These are phyloP conservation scores for Zygogramma bicolorata DNA, from an alignment of 2,888 invertebrate species.

Conservation along the genomic window DNA sequence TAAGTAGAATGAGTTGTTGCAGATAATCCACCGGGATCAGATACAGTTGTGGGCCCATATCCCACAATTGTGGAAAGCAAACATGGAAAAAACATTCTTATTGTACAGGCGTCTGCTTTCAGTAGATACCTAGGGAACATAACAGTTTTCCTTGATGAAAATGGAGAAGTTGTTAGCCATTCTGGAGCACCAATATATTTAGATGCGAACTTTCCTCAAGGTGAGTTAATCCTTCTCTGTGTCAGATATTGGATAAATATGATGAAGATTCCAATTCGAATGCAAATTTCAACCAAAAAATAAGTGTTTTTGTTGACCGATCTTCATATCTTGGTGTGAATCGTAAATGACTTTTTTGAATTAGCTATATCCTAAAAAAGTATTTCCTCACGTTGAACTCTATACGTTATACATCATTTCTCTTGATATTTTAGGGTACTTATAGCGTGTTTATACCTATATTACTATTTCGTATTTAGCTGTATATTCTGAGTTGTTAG, in stretches of 20 bases:
- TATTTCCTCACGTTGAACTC: too few species aligned
- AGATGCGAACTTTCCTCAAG: conserved; percentile 42
- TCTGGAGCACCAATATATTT: conserved; percentile 77
- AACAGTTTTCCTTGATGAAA: conserved; percentile 76
- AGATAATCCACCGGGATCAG: conserved; percentile 67
- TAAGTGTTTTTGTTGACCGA: too few species aligned
- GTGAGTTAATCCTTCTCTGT: conserved; percentile 35
- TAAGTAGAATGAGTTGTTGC: conserved; percentile 42
- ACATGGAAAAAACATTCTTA: conserved; percentile 71
- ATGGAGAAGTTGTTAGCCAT: conserved; percentile 76
- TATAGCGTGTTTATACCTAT: too few species aligned
- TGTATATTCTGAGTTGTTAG: too few species aligned
- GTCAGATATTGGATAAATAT: background rate
- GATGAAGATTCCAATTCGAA: too few species aligned
- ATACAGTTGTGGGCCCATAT: conserved; percentile 74
- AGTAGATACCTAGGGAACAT: conserved; percentile 84
- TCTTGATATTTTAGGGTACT: too few species aligned
- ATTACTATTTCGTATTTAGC: too few species aligned
- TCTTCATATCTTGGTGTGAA: too few species aligned
- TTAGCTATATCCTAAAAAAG: too few species aligned
- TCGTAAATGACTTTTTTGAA: too few species aligned
- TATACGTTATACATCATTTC: too few species aligned
- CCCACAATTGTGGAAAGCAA: conserved; percentile 76
- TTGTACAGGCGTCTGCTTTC: conserved; percentile 81
- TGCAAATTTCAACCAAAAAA: too few species aligned